Base-by-base conservation (phyloP, 1,140 invertebrate species). In the Drosophila guanche region DNA sequence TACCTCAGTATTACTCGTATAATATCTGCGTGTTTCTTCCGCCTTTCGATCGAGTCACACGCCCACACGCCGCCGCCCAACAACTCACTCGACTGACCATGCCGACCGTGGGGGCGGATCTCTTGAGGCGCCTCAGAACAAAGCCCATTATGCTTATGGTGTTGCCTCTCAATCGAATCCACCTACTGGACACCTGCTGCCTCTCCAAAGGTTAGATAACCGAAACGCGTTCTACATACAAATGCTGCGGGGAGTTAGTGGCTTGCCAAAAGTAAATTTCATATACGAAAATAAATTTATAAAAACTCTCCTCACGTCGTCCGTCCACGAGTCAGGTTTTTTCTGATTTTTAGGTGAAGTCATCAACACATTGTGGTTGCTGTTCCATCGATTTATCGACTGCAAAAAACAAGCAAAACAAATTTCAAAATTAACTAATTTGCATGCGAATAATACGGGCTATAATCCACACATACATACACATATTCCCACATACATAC, bases 381-480 rank as follows among this genome's bases (percentile, higher is more conserved):
- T 67, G 68, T 57, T 52, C 54, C 57, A 54, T 50, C 59, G 57
- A 79, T 76, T 80, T 77, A 66, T 83, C 47, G 56, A 79, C 69
- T 60, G 81, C 81, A 57, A 76, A 75, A 66, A 61, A 70, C 50
- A 33, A 8, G 25, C 29, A 67, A 63, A 45, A 57, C 79, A 81
- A 61, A 59, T 85, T 86, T 81, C 65, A 81, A 85, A 85, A 85
- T 85, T 52, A 75, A 78, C 83, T 81, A 72, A 86, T 86, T 86
- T 86, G 74, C 81, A 88, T 86, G 78, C 70, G 46, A 65, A 69
- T 56, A 56, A 69, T 69, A 68, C 66, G 66, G 51, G 63, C 20
- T 68, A 68, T 68, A 66, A 20, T 20, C 16, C 45, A 66, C 22
- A 41, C 25, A 22, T n/a, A 33, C 27, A 29, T 6, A 33, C 29